These are phyloP conservation scores for Cyclopterus lumpus DNA, from an alignment of 2,797 vertebrate species.

Conservation along the genomic window DNA sequence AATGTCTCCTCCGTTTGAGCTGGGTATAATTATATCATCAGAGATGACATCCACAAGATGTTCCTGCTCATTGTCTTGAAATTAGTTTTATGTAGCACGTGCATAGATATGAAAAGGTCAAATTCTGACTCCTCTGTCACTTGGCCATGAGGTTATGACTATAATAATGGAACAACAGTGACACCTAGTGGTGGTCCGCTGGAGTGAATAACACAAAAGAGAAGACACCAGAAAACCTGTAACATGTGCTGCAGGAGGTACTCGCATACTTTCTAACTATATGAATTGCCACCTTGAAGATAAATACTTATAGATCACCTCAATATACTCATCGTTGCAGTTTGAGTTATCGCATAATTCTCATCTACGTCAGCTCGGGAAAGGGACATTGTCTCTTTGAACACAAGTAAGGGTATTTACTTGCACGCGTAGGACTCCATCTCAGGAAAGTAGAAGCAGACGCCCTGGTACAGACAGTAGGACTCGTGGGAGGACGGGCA, in stretches of 20 bases:
- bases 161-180: constrained; percentile 72
- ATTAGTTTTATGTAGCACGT: background rate
- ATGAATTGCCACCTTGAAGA: background rate
- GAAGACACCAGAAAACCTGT: background rate
- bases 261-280: background rate
- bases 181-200: constrained; percentile 77
- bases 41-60: background rate
- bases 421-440: constrained; percentile 91
- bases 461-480: constrained; percentile 90
- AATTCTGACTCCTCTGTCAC: background rate
- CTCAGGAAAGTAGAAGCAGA: constrained; percentile 89
- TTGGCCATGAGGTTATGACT: background rate
- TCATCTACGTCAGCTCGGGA: background rate
- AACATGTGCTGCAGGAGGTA: background rate
- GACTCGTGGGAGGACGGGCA: constrained; percentile 87
- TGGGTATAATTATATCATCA: background rate
- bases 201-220: background rate
- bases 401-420: constrained; percentile 80
- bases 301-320: background rate
- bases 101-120: background rate
- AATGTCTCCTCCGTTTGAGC: background rate
- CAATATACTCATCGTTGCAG: background rate
- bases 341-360: background rate
- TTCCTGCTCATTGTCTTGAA: background rate
- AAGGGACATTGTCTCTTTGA: background rate